Conservation (phyloP, 1,140 invertebrate species). For the Oncopodura yosiiana region DNA sequence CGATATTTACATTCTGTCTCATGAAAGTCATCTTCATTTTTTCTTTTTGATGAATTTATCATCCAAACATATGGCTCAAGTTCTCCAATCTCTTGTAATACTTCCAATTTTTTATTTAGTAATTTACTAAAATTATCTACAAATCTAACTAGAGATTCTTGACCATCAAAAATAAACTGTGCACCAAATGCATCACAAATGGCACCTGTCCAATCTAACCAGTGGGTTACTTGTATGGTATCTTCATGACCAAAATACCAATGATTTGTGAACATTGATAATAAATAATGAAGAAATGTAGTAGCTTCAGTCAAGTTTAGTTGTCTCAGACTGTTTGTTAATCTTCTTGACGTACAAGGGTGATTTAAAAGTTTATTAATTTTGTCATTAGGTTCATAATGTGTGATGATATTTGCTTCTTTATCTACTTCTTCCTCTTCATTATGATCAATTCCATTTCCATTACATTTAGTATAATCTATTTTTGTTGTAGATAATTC, state of each 20-base stretch:
- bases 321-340: slow-evolving; percentile 8
- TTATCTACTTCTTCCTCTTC: not conserved
- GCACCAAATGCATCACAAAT: slow-evolving; percentile 29
- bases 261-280: not conserved
- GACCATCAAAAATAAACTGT: slow-evolving; percentile 28
- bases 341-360: slow-evolving; percentile 13
- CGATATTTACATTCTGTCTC: too few relatives aligned
- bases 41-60: too few relatives aligned
- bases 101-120: slow-evolving; percentile 14
- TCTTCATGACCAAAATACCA: slow-evolving; percentile 3
- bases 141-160: slow-evolving; percentile 13
- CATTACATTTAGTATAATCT: too few relatives aligned
- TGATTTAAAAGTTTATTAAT: slow-evolving; percentile 17
- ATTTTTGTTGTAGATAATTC: too few relatives aligned
- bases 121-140: slow-evolving; percentile 12
- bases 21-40: too few relatives aligned
- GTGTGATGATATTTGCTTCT: not conserved
- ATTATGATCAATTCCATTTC: not conserved
- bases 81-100: slow-evolving; percentile 20
- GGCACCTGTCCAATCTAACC: slow-evolving; percentile 16
- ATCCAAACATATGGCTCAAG: too few relatives aligned
- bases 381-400: not conserved
- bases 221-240: not conserved
- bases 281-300: slow-evolving; percentile 11
- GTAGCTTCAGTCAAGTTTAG: slow-evolving; percentile 11